These are phyloP conservation scores for Listronotus bonariensis DNA, from an alignment of 1,140 invertebrate genomes.

Conservation along the genomic window DNA sequence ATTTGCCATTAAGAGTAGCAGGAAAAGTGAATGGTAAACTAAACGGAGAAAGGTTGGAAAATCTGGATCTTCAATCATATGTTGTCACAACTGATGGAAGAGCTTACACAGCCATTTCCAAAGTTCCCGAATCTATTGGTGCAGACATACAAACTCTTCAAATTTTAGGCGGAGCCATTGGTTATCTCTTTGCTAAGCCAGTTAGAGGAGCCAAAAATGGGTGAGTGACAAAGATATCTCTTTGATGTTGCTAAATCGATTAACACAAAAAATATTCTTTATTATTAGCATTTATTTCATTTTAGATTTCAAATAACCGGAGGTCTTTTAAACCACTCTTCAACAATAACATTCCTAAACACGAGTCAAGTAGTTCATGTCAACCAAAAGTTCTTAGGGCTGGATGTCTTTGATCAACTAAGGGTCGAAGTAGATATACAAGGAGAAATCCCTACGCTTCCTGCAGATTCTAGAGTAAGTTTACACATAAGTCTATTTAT, in stretches of 20 bases:
- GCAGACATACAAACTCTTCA: slow-evolving; percentile 78
- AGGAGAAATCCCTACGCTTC: slow-evolving; percentile 75
- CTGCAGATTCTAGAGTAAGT: slow-evolving; percentile 57
- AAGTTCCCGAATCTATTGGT: slow-evolving; percentile 73
- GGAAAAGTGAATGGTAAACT: slow-evolving; percentile 82
- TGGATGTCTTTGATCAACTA: slow-evolving; percentile 91
- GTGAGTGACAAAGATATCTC: too few relatives aligned
- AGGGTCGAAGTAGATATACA: slow-evolving; percentile 76
- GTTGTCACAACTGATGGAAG: slow-evolving; percentile 86
- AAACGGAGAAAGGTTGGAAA: slow-evolving; percentile 74
- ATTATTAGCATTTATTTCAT: background rate
- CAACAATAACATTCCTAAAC: slow-evolving; percentile 72
- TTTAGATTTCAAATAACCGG: slow-evolving; percentile 75
- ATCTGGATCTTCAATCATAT: slow-evolving; percentile 90
- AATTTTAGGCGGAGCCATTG: slow-evolving; percentile 78
- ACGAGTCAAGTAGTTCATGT: slow-evolving; percentile 74
- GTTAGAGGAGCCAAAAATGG: slow-evolving; percentile 78
- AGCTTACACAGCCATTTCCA: slow-evolving; percentile 88
- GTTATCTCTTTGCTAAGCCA: slow-evolving; percentile 90
- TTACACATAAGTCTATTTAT: too few relatives aligned
- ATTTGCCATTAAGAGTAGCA: slow-evolving; percentile 80
- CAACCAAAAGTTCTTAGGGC: slow-evolving; percentile 78
- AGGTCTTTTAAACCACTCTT: slow-evolving; percentile 81
- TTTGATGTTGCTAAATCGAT: background rate
- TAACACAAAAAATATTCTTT: background rate